Base-by-base conservation (phyloP, 2,113 vertebrate genomes). In the Sigmodon hispidus region DNA sequence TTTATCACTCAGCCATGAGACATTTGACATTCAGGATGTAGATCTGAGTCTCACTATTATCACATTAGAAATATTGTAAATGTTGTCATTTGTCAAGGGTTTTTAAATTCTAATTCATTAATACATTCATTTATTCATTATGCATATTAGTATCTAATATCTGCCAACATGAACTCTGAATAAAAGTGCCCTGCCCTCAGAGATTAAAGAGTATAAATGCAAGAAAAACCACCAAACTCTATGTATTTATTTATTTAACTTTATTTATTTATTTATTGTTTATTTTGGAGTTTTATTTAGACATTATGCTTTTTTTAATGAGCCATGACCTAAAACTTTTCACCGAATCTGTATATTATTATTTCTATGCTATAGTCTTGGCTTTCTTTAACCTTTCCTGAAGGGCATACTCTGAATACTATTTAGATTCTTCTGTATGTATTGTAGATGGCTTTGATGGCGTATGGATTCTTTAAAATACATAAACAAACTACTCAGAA, bases 361-460 rank as follows among this genome's bases (percentile, higher is more conserved):
- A 61, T 96, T 97, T 97, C 89, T 98, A 93, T 97, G 88, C 79
- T 88, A 84, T 87, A 52, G 75, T 29, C 4, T 36, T 94, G 76
- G 94, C 69, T 94, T 92, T 73, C 95, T 96, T 97, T 94, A 73
- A 97, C 89, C 97, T 98, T 97, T 97, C 31, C 57, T 96, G 94
- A 97, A 97, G 90, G 75, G 29, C 26, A 22, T 61, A 76, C 40
- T 87, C 95, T 93, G 77, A 52, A 40, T 1, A 72, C 5, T 1
- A 10, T 93, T 97, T 96, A 95, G 72, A 94, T 97, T 97, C 96
- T 95, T 96, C 69, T 63, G 89, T 69, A 7, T 94, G 36, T 92
- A 77, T 55, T 48, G 50, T 61, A 92, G 75, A 90, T 84, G 40
- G 29, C 94, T 95, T 95, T 55, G 36, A 72, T 91, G 70, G 72